Evolutionary conservation across 2,888 invertebrate genomes (phyloP), one percentile per base, ranked within the genome.

Genomic region (Esperia sulphurella): DNA sequence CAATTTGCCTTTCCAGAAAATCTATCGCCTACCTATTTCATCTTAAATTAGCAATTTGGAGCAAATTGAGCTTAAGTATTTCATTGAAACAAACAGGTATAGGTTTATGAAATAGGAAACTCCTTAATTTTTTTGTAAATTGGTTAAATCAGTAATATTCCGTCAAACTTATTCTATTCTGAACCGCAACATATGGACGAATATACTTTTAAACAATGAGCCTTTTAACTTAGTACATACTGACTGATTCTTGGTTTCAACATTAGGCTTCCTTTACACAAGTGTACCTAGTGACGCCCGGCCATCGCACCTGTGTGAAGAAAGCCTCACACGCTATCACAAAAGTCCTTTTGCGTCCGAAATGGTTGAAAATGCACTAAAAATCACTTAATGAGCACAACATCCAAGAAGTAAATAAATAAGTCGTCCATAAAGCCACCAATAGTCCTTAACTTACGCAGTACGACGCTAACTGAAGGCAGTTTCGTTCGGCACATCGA

Each of bases 381-480:
- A 39, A 40, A 39, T 8, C 39, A 13, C 39, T 13, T 6, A 14
- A 39, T 39, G 14, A 39, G 39, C 39, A 39, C 39, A 9, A 39
- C 5, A n/a, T 12, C 37, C 10, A 37, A 37, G 12, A 31, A n/a
- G 30, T 8, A 10, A 12, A 37, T 10, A 37, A 44, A 21, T 38
- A 28, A 44, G 37, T 9, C n/a, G 39, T 45, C 31, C 40, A 12
- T 44, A 12, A 9, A 45, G 9, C n/a, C 12, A 40, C 29, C 37
- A 33, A 9, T n/a, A 3, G 13, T 29, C 28, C 10, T 14, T 39
- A 14, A 30, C 29, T 41, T 29, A 29, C 41, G 41, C 30, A 29
- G 13, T 8, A 37, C 43, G 42, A 52, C 65, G 88, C 78, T 89
- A 89, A 83, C 88, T 88, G 72, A 80, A 81, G 37, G 71, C 75